Base-by-base conservation (phyloP, 37 sponge, comb jelly and placozoan genomes). In the Diacarnus erythraeanus region DNA sequence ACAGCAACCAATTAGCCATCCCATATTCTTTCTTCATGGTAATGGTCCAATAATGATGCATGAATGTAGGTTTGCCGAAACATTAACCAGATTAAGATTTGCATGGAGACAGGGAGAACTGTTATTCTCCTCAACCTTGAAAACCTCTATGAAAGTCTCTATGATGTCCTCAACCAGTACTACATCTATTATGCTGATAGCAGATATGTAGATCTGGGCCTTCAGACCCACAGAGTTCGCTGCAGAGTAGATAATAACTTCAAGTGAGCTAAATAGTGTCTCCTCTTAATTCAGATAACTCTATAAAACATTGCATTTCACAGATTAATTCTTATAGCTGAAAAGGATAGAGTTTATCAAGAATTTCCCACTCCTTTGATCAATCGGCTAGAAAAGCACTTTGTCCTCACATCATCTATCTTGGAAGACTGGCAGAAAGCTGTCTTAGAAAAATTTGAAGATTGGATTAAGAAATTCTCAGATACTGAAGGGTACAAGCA, bases 91-190 rank as follows among this genome's bases (percentile, higher is more conserved):
- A 91, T 97, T 34, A 97, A 97, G 76, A 90, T 94, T 41, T 97
- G 94, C 56, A 97, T 97, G 92, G 97, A 92, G 71, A 88, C 89
- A n/a, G 97, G 97, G 3, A 74, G 87, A 27, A 91, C 83, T 21
- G 89, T 97, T 35, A 85, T 97, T 40, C 89, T 97, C n/a, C 83
- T 97, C 23, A 94, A 97, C 80, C 64, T 97, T 73, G 94, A 97
- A 67, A 97, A 91, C 57, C 74, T 97, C 21, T 97, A 97, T 75
- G 97, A 97, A 81, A 97, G 97, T 76, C 77, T 97, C 42, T 97
- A 97, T 80, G 97, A 97, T 73, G 91, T 88, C 22, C 85, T 97
- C n/a, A 97, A 97, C 56, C 97, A 97, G 87, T 93, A 93, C 42
- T 93, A 93, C 81, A 93, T 85, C 57, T 38, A 83, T 26, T 38